Percentiles rank a stretch among this genome's conserved stretches.
Conservation (phyloP, 2,888 invertebrate species). For the Baccha elongata region DNA sequence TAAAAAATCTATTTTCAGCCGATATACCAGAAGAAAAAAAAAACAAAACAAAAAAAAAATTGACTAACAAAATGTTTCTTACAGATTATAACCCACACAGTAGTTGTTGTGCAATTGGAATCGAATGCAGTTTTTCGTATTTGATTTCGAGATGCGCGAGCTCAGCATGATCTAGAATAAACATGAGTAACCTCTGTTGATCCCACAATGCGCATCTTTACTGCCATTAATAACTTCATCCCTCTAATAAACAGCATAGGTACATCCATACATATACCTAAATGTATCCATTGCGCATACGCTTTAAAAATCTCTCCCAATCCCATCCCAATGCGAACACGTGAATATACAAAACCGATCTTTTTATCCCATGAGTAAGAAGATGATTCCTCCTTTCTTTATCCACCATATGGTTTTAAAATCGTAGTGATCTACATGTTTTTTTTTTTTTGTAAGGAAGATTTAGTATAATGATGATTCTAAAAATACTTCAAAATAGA, state of each 20-base stretch:
- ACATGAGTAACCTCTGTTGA: constrained; percentile 63
- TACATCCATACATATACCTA: background rate
- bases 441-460: constrained; percentile 30
- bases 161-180: constrained; percentile 42
- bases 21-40: constrained; percentile 39
- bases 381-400: constrained; percentile 1
- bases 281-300: background rate
- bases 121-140: constrained; percentile 54
- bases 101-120: constrained; percentile 34
- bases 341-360: background rate
- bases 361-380: background rate
- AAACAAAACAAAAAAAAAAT: constrained; percentile 23
- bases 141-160: constrained; percentile 37
- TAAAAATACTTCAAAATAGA: constrained; percentile 53
- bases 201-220: constrained; percentile 51
- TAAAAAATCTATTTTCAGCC: constrained; percentile 72
- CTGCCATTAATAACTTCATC: constrained; percentile 71
- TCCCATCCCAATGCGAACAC: constrained; percentile 25
- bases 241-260: constrained; percentile 24
- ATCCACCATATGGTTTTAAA: constrained; percentile 34
- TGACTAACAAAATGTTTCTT: constrained; percentile 36
- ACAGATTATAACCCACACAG: constrained; percentile 65
- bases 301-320: constrained; percentile 8
- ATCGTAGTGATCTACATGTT: constrained; percentile 45
- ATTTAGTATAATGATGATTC: constrained; percentile 53